Evolutionary conservation across 2,888 invertebrate species (phyloP).

Genomic region (Cataglyphis albicans): DNA sequence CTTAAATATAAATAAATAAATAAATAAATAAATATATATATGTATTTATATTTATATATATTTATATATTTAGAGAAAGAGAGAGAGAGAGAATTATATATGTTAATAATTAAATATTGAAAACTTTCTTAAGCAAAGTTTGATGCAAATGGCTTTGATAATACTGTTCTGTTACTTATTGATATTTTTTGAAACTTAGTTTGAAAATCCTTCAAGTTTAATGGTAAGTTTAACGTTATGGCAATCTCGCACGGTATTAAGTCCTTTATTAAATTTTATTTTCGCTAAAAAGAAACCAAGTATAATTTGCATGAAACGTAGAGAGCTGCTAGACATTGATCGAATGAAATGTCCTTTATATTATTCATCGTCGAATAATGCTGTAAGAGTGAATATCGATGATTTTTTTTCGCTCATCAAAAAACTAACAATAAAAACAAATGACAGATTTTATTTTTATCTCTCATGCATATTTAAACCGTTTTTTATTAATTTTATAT

Average conservation of each 20-base stretch:
- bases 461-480: neutral
- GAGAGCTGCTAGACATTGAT: slow-evolving; percentile 8
- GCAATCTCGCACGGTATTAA: slow-evolving; percentile 44
- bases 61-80: neutral
- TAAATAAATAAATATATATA: neutral
- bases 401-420: neutral
- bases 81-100: neutral
- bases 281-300: slow-evolving; percentile 29
- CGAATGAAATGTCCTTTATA: neutral
- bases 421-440: neutral
- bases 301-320: slow-evolving; percentile 46
- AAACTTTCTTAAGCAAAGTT: slow-evolving; percentile 32
- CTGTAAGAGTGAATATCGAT: slow-evolving; percentile 3
- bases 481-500: slow-evolving; percentile 6
- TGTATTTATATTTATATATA: slow-evolving; percentile 1
- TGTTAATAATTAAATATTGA: slow-evolving; percentile 30
- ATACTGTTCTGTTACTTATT: slow-evolving; percentile 42
- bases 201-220: slow-evolving; percentile 44
- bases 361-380: slow-evolving; percentile 27
- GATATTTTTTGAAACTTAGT: slow-evolving; percentile 29
- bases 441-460: slow-evolving; percentile 3
- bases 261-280: slow-evolving; percentile 43
- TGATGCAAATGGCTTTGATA: slow-evolving; percentile 37
- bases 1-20: too few species aligned
- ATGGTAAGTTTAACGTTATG: slow-evolving; percentile 35